These are phyloP conservation scores for Lasioglossum calceatum DNA, from an alignment of 2,888 invertebrate genomes.

Conservation along the genomic window DNA sequence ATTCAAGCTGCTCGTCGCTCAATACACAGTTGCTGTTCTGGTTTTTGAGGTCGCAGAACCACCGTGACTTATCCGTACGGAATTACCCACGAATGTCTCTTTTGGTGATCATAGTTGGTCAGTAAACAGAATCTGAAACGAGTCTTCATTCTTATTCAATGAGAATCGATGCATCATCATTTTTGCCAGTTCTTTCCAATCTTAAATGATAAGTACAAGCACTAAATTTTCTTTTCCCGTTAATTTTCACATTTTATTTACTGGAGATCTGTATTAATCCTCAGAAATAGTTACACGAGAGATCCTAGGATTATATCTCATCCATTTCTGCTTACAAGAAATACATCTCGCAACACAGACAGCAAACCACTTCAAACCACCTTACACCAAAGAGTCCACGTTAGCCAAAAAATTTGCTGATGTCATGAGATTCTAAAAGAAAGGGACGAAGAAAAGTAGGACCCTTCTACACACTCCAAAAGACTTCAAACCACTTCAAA, in stretches of 20 bases:
- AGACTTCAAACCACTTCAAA: background rate
- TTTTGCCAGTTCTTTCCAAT: background rate
- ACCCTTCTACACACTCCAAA: background rate
- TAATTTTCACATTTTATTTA: background rate
- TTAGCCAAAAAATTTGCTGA: background rate
- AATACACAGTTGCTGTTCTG: constrained; percentile 32
- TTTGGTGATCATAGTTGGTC: background rate
- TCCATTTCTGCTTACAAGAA: background rate
- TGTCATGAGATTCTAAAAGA: background rate
- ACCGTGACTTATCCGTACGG: background rate
- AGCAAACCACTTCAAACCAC: background rate
- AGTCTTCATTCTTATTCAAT: background rate
- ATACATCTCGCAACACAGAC: background rate
- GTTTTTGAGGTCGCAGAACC: constrained; percentile 25
- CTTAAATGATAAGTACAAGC: background rate
- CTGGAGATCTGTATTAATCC: background rate
- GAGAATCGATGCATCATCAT: background rate
- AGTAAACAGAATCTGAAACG: background rate
- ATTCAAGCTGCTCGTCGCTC: constrained; percentile 59
- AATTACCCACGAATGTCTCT: constrained; percentile 1
- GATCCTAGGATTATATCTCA: background rate
- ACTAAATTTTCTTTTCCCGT: background rate
- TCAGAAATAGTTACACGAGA: background rate
- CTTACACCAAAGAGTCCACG: background rate
- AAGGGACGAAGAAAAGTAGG: background rate